Base-by-base conservation (phyloP, 2,888 invertebrate species). In the Drosophila hamatofila region DNA sequence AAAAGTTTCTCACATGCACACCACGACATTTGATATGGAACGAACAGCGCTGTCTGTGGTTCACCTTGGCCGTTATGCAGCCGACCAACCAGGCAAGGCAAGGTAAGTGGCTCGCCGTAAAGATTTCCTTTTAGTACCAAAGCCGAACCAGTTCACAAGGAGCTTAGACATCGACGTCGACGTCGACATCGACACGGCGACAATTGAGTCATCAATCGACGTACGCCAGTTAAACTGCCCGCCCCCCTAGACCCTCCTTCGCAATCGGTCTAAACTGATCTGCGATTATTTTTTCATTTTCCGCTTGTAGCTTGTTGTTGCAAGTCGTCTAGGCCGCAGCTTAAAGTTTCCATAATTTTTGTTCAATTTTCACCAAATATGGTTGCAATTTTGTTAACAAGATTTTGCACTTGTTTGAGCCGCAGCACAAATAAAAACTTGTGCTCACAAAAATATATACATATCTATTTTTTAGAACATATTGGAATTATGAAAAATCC, bases 281-380 rank as follows among this genome's bases (percentile, higher is more conserved):
- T 65, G 27, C 48, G 64, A 72, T 68, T 70, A 42, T 52, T 62
- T 74, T 76, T 73, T 74, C 60, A 66, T 61, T 68, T 51, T 60
- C 57, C 23, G 39, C 54, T 35, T 64, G 16, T 4, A 49, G 18
- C 11, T 33, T 21, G 18, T 18, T 59, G 49, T 55, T 48, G 30
- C 54, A 37, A 55, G 65, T 81, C 62, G 68, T 41, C 44, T 63
- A 65, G 64, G 60, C 68, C 68, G 52, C 58, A 59, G 27, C 18
- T 54, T 41, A 12, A 59, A 70, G 58, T 66, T 64, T 80, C 41
- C 37, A 48, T 52, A 44, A 39, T 81, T 80, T 71, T 55, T 60
- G 42, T 69, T 75, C 68, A 82, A 88, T 91, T 91, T 91, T 88
- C 61, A 75, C 91, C 92, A 77, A 89, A 89, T 91, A 91, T 90